These are phyloP conservation scores for Chelonus formosanus DNA, from an alignment of 2,888 invertebrate species.

Conservation along the genomic window DNA sequence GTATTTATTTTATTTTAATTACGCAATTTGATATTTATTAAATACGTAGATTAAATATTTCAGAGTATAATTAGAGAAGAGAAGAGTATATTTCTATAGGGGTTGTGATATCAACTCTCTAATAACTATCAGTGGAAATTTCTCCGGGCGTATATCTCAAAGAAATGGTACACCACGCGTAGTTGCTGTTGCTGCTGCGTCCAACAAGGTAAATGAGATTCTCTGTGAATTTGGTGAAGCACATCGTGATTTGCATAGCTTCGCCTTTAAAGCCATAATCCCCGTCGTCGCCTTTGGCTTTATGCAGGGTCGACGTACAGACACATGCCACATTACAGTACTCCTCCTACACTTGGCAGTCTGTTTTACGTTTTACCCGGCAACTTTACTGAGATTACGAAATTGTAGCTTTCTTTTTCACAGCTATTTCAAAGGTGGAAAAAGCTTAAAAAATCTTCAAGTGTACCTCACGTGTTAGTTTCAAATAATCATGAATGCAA, in stretches of 20 bases:
- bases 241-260: slow-evolving; percentile 41
- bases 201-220: slow-evolving; percentile 28
- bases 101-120: slow-evolving; percentile 14
- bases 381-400: slow-evolving; percentile 16
- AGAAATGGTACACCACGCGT: slow-evolving; percentile 16
- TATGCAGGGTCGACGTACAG: slow-evolving; percentile 22
- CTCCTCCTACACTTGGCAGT: slow-evolving; percentile 17
- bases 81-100: slow-evolving; percentile 4
- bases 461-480: not conserved
- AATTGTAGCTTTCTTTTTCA: not conserved
- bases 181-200: slow-evolving; percentile 21
- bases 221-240: slow-evolving; percentile 27
- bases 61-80: slow-evolving; percentile 8
- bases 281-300: slow-evolving; percentile 28
- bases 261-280: slow-evolving; percentile 40
- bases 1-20: no score
- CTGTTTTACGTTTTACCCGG: slow-evolving; percentile 9
- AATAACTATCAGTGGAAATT: slow-evolving; percentile 18
- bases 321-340: slow-evolving; percentile 10
- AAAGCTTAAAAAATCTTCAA: not conserved
- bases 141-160: slow-evolving; percentile 15
- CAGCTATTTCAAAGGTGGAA: not conserved
- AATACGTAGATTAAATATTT: not conserved
- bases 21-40: no score
- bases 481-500: not conserved